Percentiles rank a stretch among this genome's conserved stretches.
These are phyloP conservation scores for Acanthurus lineatus DNA, from an alignment of 2,797 vertebrate species.

Conservation along the genomic window DNA sequence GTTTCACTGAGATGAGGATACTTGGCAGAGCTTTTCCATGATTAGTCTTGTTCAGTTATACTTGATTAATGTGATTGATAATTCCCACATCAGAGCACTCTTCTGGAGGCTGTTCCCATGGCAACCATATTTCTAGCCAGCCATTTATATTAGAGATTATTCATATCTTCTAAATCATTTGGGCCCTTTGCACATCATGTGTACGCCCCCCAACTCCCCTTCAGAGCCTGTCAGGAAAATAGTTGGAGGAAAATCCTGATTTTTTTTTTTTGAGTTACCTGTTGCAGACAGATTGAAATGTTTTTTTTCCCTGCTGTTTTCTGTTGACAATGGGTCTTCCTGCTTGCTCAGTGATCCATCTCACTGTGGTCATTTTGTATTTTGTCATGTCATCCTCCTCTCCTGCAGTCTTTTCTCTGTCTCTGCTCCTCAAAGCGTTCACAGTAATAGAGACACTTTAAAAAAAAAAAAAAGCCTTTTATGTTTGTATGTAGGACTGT, in stretches of 20 bases:
- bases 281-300: constrained; percentile 17
- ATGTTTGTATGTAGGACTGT: not conserved
- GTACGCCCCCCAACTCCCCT: not conserved
- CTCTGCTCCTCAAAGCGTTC: not conserved
- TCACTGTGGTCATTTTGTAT: constrained; percentile 25
- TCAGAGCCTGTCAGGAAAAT: not conserved
- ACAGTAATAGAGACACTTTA: not conserved
- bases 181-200: constrained; percentile 29
- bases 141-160: constrained; percentile 40
- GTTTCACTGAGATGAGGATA: constrained; percentile 1
- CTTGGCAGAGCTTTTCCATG: constrained; percentile 18
- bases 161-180: constrained; percentile 50
- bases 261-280: constrained; percentile 1
- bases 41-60: constrained; percentile 48
- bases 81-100: constrained; percentile 32
- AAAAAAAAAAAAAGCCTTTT: not conserved
- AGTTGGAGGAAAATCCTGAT: not conserved
- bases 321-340: constrained; percentile 15
- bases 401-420: not conserved
- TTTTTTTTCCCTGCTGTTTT: constrained; percentile 11
- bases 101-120: constrained; percentile 60
- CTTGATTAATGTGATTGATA: constrained; percentile 66
- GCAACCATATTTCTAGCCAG: constrained; percentile 51
- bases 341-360: constrained; percentile 28
- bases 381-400: constrained; percentile 27